Evolutionary conservation across 2,888 invertebrate genomes (phyloP).

Genomic region (Proisotoma minuta): DNA sequence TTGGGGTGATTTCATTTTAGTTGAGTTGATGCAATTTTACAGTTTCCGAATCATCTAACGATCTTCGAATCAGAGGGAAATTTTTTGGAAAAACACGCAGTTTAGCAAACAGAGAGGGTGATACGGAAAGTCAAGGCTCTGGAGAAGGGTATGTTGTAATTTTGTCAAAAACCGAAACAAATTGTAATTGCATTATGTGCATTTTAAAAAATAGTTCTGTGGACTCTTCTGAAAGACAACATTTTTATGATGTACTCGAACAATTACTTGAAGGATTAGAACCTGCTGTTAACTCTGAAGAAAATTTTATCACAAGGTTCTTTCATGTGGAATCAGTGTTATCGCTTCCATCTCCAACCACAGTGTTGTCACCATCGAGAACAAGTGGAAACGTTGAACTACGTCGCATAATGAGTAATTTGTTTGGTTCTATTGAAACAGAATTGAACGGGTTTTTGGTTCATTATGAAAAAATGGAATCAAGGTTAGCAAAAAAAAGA

Average conservation of each 20-base stretch:
- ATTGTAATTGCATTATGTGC: neutral
- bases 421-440: slow-evolving; percentile 81
- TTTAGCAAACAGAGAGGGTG: slow-evolving; percentile 45
- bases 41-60: slow-evolving; percentile 40
- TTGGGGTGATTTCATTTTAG: neutral
- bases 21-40: too few relatives aligned
- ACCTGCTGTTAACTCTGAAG: slow-evolving; percentile 45
- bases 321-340: slow-evolving; percentile 37
- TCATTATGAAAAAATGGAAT: slow-evolving; percentile 80
- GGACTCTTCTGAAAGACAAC: slow-evolving; percentile 47
- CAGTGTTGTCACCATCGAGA: slow-evolving; percentile 40
- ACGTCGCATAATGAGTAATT: slow-evolving; percentile 76
- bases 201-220: slow-evolving; percentile 39
- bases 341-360: slow-evolving; percentile 31
- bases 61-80: slow-evolving; percentile 42
- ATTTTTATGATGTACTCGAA: slow-evolving; percentile 66
- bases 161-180: neutral
- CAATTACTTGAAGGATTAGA: slow-evolving; percentile 65
- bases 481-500: slow-evolving; percentile 63
- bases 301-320: slow-evolving; percentile 42
- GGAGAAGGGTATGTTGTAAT: slow-evolving; percentile 46
- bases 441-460: slow-evolving; percentile 81
- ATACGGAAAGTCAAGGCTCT: slow-evolving; percentile 47
- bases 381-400: slow-evolving; percentile 60
- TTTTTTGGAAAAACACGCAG: slow-evolving; percentile 46